These are phyloP conservation scores for Pseudorectes ferrugineus DNA, from an alignment of 2,113 vertebrate genomes.

Conservation along the genomic window DNA sequence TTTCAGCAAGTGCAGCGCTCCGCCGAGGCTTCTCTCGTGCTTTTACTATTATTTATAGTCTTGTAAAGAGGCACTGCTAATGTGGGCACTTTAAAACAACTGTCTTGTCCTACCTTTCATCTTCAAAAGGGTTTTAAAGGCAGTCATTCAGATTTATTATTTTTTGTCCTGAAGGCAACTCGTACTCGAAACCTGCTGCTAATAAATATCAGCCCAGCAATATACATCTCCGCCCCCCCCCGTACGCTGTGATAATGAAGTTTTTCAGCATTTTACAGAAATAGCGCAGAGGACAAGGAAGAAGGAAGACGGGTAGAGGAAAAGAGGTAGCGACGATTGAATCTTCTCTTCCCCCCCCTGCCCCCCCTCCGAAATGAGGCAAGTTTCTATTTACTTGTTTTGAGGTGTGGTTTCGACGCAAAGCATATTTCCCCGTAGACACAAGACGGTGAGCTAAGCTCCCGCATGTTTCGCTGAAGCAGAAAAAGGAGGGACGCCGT, in stretches of 20 bases:
- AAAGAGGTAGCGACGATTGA: background rate
- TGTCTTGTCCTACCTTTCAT: too few relatives aligned
- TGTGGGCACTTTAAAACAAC: too few relatives aligned
- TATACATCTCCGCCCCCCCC: background rate
- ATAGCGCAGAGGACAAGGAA: background rate
- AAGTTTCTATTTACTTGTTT: constrained; percentile 29
- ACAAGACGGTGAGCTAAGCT: background rate
- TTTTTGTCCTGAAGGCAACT: background rate
- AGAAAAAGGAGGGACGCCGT: background rate
- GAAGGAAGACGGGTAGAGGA: background rate
- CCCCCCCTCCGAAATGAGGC: background rate
- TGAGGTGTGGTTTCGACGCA: background rate
- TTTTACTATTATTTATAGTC: too few relatives aligned
- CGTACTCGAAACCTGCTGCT: background rate
- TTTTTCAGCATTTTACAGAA: background rate
- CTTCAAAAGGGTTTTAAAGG: too few relatives aligned
- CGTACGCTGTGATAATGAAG: background rate
- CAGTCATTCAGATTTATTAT: too few relatives aligned
- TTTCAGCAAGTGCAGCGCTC: too few relatives aligned
- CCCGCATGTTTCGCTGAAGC: background rate
- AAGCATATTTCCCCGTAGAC: background rate
- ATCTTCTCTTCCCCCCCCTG: rapidly evolving
- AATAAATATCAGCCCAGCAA: background rate
- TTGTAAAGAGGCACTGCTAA: too few relatives aligned
- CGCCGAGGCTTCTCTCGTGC: too few relatives aligned